Conservation (phyloP, 2,888 invertebrate species). For the Tetanocera ferruginea region DNA sequence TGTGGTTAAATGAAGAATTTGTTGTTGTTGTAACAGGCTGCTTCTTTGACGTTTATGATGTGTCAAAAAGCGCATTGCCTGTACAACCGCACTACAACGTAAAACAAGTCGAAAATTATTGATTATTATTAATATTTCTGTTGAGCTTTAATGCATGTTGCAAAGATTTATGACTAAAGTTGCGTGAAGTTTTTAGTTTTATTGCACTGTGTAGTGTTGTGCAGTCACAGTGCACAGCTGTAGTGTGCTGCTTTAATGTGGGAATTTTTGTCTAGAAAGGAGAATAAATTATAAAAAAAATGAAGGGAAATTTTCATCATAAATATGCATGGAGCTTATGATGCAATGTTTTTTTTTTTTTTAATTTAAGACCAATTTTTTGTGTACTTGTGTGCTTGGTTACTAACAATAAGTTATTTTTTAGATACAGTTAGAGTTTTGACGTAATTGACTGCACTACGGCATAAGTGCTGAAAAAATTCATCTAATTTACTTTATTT, state of each 20-base stretch:
- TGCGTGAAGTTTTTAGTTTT: conserved; percentile 32
- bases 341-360: neutral
- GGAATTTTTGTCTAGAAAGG: neutral
- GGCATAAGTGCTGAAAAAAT: too few relatives aligned
- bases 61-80: conserved; percentile 42
- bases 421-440: neutral
- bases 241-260: neutral
- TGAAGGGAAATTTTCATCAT: neutral
- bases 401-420: neutral
- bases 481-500: too few relatives aligned
- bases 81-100: neutral
- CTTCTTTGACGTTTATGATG: conserved; percentile 50
- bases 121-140: conserved; percentile 46
- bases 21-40: neutral
- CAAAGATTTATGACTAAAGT: conserved; percentile 39
- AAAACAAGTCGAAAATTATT: conserved; percentile 37
- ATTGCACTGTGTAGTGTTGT: conserved; percentile 1
- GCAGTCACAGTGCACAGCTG: neutral
- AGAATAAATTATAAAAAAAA: neutral
- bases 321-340: neutral
- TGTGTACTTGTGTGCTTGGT: neutral
- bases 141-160: conserved; percentile 38
- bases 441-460: too few relatives aligned
- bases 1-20: neutral
- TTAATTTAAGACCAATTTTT: neutral